Evolutionary conservation across 53 echinoderm and acorn worm species (phyloP).

Genomic region (Holothuria scabra): DNA sequence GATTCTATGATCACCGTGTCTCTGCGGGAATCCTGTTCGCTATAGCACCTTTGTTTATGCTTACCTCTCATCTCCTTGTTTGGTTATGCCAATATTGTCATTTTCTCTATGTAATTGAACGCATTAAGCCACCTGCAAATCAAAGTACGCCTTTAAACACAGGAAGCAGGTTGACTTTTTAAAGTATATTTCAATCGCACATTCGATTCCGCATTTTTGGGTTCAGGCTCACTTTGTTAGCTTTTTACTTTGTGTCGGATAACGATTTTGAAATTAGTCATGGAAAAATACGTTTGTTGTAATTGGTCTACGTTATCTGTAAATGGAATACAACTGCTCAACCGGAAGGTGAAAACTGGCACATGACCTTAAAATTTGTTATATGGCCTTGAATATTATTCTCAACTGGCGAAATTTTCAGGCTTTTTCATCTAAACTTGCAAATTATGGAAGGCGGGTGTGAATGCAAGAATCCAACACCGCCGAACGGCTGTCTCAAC

Average conservation of each 20-base stretch:
- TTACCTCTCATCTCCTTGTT: not conserved
- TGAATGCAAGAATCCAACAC: no score
- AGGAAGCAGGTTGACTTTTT: constrained; percentile 37
- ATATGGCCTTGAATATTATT: constrained; percentile 30
- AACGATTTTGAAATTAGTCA: constrained; percentile 53
- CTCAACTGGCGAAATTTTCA: no score
- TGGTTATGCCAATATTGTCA: constrained; percentile 45
- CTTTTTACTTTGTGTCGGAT: not conserved
- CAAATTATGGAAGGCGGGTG: no score
- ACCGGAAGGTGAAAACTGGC: constrained; percentile 25
- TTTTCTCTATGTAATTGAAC: constrained; percentile 48
- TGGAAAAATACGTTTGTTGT: constrained; percentile 38
- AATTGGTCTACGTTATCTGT: constrained; percentile 23
- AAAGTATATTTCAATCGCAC: not conserved
- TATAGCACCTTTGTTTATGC: constrained; percentile 35
- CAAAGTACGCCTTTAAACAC: not conserved
- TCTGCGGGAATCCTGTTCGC: constrained; percentile 36
- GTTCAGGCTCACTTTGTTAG: no score
- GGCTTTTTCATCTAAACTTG: no score
- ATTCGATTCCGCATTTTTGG: no score
- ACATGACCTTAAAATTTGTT: constrained; percentile 39
- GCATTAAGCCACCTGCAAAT: constrained; percentile 45
- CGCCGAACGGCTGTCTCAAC: no score
- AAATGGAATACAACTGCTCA: constrained; percentile 16
- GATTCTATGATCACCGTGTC: constrained; percentile 29